Evolutionary conservation across 2,888 invertebrate genomes (phyloP).

Genomic region (Macaria notata): DNA sequence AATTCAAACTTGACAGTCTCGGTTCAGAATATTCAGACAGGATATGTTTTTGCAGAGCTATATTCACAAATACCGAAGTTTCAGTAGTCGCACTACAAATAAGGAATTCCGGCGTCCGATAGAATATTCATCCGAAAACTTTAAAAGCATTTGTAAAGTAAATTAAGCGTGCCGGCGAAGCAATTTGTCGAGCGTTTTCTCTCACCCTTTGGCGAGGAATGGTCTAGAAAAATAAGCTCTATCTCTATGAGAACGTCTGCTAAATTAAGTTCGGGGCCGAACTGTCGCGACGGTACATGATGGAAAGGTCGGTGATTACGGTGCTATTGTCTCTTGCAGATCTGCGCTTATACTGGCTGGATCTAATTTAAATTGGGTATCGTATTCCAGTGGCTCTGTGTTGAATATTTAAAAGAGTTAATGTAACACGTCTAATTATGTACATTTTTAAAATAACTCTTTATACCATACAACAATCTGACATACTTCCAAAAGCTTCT

Average conservation of each 20-base stretch:
- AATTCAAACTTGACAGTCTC: neutral
- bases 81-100: constrained; percentile 30
- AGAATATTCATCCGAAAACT: constrained; percentile 54
- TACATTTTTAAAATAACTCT: too few species aligned
- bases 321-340: constrained; percentile 15
- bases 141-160: constrained; percentile 67
- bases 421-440: too few species aligned
- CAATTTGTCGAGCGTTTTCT: constrained; percentile 62
- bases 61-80: constrained; percentile 20
- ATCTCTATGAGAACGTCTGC: constrained; percentile 22
- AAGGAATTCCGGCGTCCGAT: constrained; percentile 43
- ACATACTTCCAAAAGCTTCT: too few species aligned
- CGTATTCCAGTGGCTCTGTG: too few species aligned
- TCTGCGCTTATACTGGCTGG: neutral
- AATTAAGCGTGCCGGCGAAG: constrained; percentile 63
- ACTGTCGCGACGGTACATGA: constrained; percentile 25
- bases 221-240: constrained; percentile 33
- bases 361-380: neutral
- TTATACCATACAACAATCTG: too few species aligned
- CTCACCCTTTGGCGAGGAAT: constrained; percentile 29
- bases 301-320: constrained; percentile 22
- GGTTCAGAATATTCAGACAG: too few species aligned
- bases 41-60: neutral
- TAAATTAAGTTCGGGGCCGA: constrained; percentile 27
- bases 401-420: too few species aligned